Base-by-base conservation (phyloP, 2,888 invertebrate genomes). In the Scotopteryx bipunctaria region DNA sequence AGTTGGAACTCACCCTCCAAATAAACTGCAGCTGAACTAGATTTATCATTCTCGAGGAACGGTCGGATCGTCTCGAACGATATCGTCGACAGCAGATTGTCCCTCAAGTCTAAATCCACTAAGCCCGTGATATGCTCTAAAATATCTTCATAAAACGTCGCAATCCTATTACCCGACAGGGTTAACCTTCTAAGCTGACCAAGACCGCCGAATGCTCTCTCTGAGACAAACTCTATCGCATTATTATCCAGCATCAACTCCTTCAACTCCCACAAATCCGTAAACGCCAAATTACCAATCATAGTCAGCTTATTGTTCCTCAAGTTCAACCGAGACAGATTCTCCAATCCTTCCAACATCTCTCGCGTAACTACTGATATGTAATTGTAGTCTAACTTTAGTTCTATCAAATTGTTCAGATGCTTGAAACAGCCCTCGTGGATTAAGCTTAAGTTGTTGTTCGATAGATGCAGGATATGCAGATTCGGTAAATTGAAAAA, bases 341-440 rank as follows among this genome's bases (percentile, higher is more conserved):
- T 93, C 56, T 93, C 93, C 62, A 97, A 81, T 0, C 96, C 96
- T 52, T 93, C 91, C 66, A 96, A 94, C 68, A 94, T 95, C 71
- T 96, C 95, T 53, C 93, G 92, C 29, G 95, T 95, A 64, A 96
- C 86, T 17, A 95, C 94, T 55, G 93, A 93, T 69, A 97, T 93
- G 72, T 93, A 93, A 83, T 94, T 96, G 64, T 91, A 91, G 67
- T 95, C 95, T 66, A 98, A 85, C 75, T 96, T 95, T 51, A 98
- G 86, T 68, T 95, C 95, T 54, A 94, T 92, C 53, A 98, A 89
- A 67, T 95, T 93, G 14, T 92, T 92, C 68, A 96, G 85, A 58
- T 94, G 93, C 60, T 92, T 92, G 75, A 96, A 97, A 41, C 98
- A 95, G 56, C 95, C 95, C 64, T 97, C 96, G 67, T 98, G 98